Percentiles rank a stretch among this genome's conserved stretches.
These are phyloP conservation scores for Pogonognathellus flavescens DNA, from an alignment of 1,140 invertebrate genomes.

Conservation along the genomic window DNA sequence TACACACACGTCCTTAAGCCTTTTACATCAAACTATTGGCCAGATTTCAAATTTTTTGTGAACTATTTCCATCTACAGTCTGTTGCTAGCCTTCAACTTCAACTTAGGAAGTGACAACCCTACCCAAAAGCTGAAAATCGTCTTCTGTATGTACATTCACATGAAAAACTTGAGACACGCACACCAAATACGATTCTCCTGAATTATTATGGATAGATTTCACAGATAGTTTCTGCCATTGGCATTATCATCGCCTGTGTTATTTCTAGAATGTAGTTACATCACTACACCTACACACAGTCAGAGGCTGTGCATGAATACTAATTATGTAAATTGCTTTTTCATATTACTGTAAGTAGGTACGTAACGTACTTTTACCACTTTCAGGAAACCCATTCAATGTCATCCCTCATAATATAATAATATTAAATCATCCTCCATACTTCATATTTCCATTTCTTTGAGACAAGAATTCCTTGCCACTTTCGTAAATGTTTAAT, in stretches of 20 bases:
- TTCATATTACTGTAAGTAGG: too few relatives aligned
- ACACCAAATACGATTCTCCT: background rate
- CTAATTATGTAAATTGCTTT: too few relatives aligned
- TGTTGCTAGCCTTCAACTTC: constrained; percentile 7
- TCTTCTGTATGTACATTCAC: background rate
- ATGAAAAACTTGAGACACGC: background rate
- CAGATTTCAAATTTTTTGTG: constrained; percentile 26
- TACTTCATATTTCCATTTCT: too few relatives aligned
- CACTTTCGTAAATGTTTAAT: too few relatives aligned
- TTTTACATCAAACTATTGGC: background rate
- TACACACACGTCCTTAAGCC: background rate
- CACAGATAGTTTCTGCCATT: background rate
- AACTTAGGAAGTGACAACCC: background rate
- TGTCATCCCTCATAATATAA: background rate
- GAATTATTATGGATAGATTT: background rate
- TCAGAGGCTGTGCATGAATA: too few relatives aligned
- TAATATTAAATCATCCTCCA: background rate
- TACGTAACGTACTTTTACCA: background rate
- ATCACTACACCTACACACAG: background rate
- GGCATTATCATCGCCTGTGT: background rate
- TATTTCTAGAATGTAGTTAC: background rate
- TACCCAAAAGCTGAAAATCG: background rate
- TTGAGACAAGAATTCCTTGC: too few relatives aligned
- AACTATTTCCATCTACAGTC: background rate
- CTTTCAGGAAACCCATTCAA: background rate